These are phyloP conservation scores for Xiphorhynchus erythropygius DNA, from an alignment of 2,797 vertebrate species.

Conservation along the genomic window DNA sequence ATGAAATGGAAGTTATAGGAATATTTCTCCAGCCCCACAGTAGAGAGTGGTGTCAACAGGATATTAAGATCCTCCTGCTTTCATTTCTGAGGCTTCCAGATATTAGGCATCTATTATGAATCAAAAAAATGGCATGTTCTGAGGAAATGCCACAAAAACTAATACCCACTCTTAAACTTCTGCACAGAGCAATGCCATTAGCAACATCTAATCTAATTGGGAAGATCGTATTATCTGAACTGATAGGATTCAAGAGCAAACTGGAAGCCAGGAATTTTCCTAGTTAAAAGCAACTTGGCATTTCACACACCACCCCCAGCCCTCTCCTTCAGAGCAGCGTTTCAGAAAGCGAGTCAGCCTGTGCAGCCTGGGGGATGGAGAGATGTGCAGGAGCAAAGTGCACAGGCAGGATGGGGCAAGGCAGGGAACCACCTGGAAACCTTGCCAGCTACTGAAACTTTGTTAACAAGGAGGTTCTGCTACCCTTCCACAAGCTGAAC, in stretches of 20 bases:
- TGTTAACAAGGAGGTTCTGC: background rate
- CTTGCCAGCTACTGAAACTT: background rate
- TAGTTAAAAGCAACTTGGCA: background rate
- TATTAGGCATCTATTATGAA: conserved; percentile 4
- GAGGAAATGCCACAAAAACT: conserved; percentile 30
- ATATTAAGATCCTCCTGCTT: background rate
- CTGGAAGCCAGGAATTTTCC: background rate
- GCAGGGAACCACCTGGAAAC: background rate
- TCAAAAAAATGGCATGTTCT: background rate
- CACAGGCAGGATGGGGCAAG: background rate
- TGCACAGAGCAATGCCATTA: background rate
- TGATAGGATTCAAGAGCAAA: background rate
- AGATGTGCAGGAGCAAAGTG: background rate
- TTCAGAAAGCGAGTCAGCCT: background rate
- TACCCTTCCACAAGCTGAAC: background rate
- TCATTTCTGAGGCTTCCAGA: conserved; percentile 5
- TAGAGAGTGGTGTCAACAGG: background rate
- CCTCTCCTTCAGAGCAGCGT: background rate
- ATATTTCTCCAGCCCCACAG: background rate
- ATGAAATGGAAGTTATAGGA: background rate
- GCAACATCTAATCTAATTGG: background rate
- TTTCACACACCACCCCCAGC: background rate
- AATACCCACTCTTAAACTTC: background rate
- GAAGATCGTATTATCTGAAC: background rate
- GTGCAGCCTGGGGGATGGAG: background rate